phyloP scores from a whole-genome alignment of 2,888 invertebrate genomes.

The Linyphia triangularis region DNA sequence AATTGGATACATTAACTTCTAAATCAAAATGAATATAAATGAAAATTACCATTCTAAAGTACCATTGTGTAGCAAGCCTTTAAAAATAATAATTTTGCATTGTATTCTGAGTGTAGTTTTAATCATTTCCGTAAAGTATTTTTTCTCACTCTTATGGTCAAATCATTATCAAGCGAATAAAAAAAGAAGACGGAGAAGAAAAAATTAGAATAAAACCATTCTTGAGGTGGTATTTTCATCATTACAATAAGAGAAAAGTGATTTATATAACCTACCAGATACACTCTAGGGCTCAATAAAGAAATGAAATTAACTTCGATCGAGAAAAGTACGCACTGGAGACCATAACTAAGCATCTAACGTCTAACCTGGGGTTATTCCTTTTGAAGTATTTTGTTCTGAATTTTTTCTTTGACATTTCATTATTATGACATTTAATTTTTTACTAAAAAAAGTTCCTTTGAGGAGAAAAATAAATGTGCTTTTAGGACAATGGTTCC shows the following conservation, averaged over 20 bases:
- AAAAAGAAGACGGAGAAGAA: neutral
- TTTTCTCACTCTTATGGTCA: conserved; percentile 24
- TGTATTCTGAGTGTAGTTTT: conserved; percentile 16
- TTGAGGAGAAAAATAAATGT: too few relatives aligned
- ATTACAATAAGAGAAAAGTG: conserved; percentile 20
- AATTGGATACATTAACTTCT: neutral
- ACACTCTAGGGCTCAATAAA: neutral
- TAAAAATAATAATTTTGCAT: conserved; percentile 29
- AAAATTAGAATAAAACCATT: conserved; percentile 22
- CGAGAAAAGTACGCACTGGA: neutral
- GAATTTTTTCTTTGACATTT: too few relatives aligned
- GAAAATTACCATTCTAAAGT: conserved; percentile 2
- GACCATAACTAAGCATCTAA: neutral
- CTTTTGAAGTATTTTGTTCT: too few relatives aligned
- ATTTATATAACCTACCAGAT: neutral
- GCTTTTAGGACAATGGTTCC: too few relatives aligned
- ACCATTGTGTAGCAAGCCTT: conserved; percentile 10
- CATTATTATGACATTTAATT: too few relatives aligned
- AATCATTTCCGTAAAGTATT: conserved; percentile 31
- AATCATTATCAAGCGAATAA: conserved; percentile 26
- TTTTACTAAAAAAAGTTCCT: too few relatives aligned
- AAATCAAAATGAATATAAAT: neutral
- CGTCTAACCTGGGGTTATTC: neutral
- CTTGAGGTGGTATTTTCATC: neutral
- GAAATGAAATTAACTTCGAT: neutral